phyloP scores from a whole-genome alignment of 2,888 invertebrate genomes.

The Himalopsyche anomala region DNA sequence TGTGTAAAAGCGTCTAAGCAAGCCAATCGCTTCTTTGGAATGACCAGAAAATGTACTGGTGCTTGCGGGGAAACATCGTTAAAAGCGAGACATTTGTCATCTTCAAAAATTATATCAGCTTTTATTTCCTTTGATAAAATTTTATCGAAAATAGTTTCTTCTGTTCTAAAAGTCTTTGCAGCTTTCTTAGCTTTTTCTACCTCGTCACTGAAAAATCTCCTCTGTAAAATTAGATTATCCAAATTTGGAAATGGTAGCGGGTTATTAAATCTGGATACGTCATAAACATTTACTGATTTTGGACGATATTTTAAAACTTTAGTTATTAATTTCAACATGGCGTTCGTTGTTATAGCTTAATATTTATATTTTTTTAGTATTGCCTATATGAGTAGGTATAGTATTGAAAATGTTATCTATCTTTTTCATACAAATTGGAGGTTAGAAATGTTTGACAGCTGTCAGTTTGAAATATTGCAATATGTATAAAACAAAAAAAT shows the following conservation, averaged over 20 bases:
- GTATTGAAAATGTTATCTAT: neutral
- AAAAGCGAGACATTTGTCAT: conserved; percentile 88
- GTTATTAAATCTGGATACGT: conserved; percentile 71
- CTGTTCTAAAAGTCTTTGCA: conserved; percentile 69
- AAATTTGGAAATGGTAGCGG: conserved; percentile 66
- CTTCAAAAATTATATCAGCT: conserved; percentile 89
- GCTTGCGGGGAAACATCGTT: conserved; percentile 89
- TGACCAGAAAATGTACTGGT: conserved; percentile 89
- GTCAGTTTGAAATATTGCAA: neutral
- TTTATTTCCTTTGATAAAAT: conserved; percentile 87
- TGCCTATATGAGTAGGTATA: neutral
- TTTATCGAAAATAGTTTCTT: conserved; percentile 85
- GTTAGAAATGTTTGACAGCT: neutral
- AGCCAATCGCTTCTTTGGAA: conserved; percentile 85
- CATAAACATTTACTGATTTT: conserved; percentile 75
- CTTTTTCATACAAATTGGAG: neutral
- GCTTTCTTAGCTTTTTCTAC: conserved; percentile 73
- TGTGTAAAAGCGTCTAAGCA: conserved; percentile 79
- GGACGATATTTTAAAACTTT: conserved; percentile 64
- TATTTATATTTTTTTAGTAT: neutral
- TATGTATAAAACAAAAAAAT: neutral
- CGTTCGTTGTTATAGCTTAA: neutral
- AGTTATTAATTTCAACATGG: conserved; percentile 51
- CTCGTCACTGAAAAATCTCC: conserved; percentile 67
- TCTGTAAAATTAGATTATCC: conserved; percentile 70